Evolutionary conservation across 2,888 invertebrate genomes (phyloP), one percentile per base, ranked within the genome.

Genomic region (Eupithecia subumbrata): DNA sequence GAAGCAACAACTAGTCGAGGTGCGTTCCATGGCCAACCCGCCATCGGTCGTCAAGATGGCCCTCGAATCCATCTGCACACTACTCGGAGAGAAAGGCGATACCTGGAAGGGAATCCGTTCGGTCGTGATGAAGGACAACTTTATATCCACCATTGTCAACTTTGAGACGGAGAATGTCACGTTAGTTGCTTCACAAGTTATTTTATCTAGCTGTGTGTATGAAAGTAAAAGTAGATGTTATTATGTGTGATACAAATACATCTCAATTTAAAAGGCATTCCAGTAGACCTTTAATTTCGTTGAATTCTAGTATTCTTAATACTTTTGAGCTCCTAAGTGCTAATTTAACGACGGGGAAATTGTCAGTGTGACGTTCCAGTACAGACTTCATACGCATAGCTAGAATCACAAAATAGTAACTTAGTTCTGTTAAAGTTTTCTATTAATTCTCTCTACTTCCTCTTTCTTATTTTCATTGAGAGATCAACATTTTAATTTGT

Each of bases 41-140:
- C 99, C 99, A 71, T 96, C 97, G 73, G 96, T 97, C 81, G 98
- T 99, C 82, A 98, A 98, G 92, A 96, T 99, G 95, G 98, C 99
- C 82, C 96, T 99, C 85, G 99, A 99, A 94, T 98, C 98, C 68
- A 98, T 99, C 87, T 99, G 99, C 95, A 96, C 98, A 80, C 96
- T 99, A 86, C 96, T 99, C 84, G 98, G 98, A 82, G 98, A 99
- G 93, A 97, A 96, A 85, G 97, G 98, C 76, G 97, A 96, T 90
- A 98, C 99, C 86, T 99, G 99, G 99, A 98, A 98, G 95, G 97
- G 97, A 83, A 98, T 98, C 93, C 97, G 98, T 78, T 97, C 97
- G 81, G 97, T 98, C 84, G 97, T 99, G 90, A 98, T 99, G 96
- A 97, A 98, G 95, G 99, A 99, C 94, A 98, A 98, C 96, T 98